Evolutionary conservation across 2,113 vertebrate genomes (phyloP).

Genomic region (Laticauda colubrina): DNA sequence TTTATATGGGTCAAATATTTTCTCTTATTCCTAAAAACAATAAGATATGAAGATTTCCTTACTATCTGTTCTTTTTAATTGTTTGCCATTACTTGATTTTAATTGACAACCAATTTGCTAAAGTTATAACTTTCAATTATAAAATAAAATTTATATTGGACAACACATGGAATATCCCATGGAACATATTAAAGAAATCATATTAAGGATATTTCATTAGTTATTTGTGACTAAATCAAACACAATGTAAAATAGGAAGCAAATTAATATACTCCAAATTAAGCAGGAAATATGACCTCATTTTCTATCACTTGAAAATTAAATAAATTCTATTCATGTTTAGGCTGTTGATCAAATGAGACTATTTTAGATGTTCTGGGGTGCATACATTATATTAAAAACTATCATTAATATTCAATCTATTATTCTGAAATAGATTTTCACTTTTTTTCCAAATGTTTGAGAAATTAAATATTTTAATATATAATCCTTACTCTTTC

Average conservation of each 20-base stretch:
- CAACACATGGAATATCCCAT: constrained; percentile 39
- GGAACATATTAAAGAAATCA: constrained; percentile 50
- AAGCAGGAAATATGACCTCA: constrained; percentile 33
- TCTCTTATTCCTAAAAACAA: constrained; percentile 40
- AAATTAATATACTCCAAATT: constrained; percentile 50
- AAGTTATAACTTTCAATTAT: constrained; percentile 60
- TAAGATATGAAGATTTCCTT: constrained; percentile 56
- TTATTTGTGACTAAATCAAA: constrained; percentile 45
- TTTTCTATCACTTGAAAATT: constrained; percentile 22
- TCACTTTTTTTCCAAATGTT: constrained; percentile 27
- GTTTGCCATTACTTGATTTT: constrained; percentile 49
- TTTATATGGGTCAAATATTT: constrained; percentile 12
- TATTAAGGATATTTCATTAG: constrained; percentile 59
- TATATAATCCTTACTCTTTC: not conserved
- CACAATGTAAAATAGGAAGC: constrained; percentile 40
- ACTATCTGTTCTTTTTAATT: constrained; percentile 61
- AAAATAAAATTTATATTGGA: constrained; percentile 52
- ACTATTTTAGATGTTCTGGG: constrained; percentile 23
- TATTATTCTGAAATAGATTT: constrained; percentile 36
- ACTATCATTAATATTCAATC: constrained; percentile 40
- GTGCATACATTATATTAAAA: constrained; percentile 34
- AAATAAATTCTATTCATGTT: constrained; percentile 28
- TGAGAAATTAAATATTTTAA: constrained; percentile 15
- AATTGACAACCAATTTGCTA: constrained; percentile 53
- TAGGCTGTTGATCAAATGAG: constrained; percentile 32